These are phyloP conservation scores for Drosophila punjabiensis DNA, from an alignment of 1,140 invertebrate species.

Conservation along the genomic window DNA sequence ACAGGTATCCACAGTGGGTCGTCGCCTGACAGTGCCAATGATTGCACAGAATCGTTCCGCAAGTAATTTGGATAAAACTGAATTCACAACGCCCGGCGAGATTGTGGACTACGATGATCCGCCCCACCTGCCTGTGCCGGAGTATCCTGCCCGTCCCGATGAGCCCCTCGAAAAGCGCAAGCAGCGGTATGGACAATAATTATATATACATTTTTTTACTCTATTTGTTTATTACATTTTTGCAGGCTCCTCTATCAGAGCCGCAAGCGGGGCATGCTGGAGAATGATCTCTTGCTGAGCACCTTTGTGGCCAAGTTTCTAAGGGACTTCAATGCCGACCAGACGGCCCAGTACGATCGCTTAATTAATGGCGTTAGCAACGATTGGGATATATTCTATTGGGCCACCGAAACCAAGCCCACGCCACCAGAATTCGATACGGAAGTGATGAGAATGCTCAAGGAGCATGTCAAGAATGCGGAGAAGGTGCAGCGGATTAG, in stretches of 20 bases:
- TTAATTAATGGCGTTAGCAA: conserved; percentile 97
- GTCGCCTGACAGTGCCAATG: conserved; percentile 22
- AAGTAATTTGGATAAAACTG: conserved; percentile 49
- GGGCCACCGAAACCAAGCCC: conserved; percentile 93
- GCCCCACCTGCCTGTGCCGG: conserved; percentile 66
- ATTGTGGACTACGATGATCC: conserved; percentile 79
- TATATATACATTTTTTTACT: no score
- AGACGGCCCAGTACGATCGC: conserved; percentile 93
- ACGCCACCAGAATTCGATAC: conserved; percentile 95
- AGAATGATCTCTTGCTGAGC: conserved; percentile 97
- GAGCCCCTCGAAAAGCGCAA: conserved; percentile 72
- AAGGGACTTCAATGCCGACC: conserved; percentile 89
- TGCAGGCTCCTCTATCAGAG: conserved; percentile 96
- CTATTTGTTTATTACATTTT: background rate
- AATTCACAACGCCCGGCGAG: conserved; percentile 55
- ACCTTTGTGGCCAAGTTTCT: conserved; percentile 96
- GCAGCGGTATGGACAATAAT: conserved; percentile 47
- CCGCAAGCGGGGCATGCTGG: conserved; percentile 98
- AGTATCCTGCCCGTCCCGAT: conserved; percentile 68
- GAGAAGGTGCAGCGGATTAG: conserved; percentile 88
- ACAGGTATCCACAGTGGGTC: conserved; percentile 32
- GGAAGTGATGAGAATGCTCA: conserved; percentile 94
- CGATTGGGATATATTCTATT: conserved; percentile 99
- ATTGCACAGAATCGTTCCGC: conserved; percentile 22
- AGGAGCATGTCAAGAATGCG: conserved; percentile 93